Conservation (phyloP, 2,797 vertebrate species). For the Tachyglossus aculeatus region DNA sequence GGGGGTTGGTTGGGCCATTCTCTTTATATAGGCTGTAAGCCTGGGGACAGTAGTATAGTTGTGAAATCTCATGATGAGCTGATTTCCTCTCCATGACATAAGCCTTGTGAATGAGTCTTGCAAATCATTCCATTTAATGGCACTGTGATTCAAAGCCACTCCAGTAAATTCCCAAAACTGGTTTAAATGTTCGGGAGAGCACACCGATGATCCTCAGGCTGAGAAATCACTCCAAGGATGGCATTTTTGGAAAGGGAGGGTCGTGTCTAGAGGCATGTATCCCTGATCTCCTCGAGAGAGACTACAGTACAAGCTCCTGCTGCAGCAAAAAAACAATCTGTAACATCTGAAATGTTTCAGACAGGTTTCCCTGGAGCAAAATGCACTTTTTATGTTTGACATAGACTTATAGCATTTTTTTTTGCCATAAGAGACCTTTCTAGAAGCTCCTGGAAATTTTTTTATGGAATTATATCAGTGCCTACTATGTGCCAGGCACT, state of each 20-base stretch:
- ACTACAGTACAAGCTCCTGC: not conserved
- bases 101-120: not conserved
- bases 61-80: not conserved
- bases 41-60: not conserved
- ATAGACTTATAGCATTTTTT: not conserved
- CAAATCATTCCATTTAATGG: not conserved
- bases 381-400: not conserved
- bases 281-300: not conserved
- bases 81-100: not conserved
- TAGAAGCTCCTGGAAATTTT: too few relatives aligned
- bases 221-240: not conserved
- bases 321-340: not conserved
- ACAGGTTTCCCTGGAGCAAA: not conserved
- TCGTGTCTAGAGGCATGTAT: too few relatives aligned
- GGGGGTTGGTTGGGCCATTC: constrained; percentile 16
- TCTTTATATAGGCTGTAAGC: not conserved
- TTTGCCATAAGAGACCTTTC: too few relatives aligned
- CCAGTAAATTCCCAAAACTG: not conserved
- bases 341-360: not conserved
- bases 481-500: too few relatives aligned
- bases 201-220: not conserved
- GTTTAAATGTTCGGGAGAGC: too few relatives aligned
- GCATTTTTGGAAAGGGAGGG: not conserved
- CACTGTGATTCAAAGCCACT: not conserved
- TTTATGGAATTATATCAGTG: too few relatives aligned